Percentiles rank a stretch among this genome's conserved stretches.
phyloP scores from a whole-genome alignment of 2,113 vertebrate species.

The Nansenia antarctica region DNA sequence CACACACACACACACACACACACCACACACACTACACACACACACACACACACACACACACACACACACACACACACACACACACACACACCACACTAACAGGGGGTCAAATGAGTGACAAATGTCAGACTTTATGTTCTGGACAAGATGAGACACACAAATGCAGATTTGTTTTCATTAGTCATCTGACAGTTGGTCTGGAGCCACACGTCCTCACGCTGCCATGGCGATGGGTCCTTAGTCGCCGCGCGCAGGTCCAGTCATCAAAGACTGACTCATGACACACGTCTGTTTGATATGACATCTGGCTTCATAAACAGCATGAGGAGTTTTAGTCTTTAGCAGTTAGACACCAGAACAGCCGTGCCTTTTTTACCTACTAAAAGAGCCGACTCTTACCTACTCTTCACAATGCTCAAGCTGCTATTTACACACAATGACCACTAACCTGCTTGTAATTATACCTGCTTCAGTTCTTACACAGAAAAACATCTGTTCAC shows the following conservation, averaged over 20 bases:
- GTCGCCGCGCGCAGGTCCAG: background rate
- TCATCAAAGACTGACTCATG: background rate
- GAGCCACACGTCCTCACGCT: slow-evolving; percentile 4
- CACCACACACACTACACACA: too few relatives aligned
- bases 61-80: too few relatives aligned
- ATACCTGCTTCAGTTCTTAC: too few relatives aligned
- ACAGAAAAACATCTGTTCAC: too few relatives aligned
- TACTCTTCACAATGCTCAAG: too few relatives aligned
- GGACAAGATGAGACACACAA: background rate
- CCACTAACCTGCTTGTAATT: too few relatives aligned
- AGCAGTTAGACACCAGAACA: too few relatives aligned
- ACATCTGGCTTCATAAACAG: background rate
- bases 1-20: too few relatives aligned
- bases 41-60: too few relatives aligned
- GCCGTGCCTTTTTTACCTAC: too few relatives aligned
- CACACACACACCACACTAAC: background rate
- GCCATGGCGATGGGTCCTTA: slow-evolving; percentile 12
- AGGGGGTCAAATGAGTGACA: slow-evolving; percentile 6
- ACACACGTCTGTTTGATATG: background rate
- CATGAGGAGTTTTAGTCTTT: background rate
- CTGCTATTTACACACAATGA: too few relatives aligned
- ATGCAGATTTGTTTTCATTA: slow-evolving; percentile 12
- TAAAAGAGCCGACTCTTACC: too few relatives aligned
- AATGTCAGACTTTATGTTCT: slow-evolving; percentile 2
- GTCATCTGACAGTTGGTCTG: slow-evolving; percentile 31